phyloP scores from a whole-genome alignment of 1,140 invertebrate species.

The Holcopasites calliopsidis region DNA sequence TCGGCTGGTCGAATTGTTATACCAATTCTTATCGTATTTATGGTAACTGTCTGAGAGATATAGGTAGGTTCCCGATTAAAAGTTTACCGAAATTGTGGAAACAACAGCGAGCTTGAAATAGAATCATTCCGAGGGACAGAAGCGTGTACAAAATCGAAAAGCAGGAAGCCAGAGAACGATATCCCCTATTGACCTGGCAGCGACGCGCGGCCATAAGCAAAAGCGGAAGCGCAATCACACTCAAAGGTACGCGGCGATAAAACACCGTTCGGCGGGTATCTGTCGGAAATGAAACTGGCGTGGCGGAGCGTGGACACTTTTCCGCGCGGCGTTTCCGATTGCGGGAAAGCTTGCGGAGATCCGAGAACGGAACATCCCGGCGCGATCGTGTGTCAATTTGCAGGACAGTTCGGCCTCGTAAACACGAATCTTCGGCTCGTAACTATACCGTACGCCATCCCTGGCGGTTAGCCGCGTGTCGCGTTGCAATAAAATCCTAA shows the following conservation, averaged over 20 bases:
- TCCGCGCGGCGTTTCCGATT: slow-evolving; percentile 27
- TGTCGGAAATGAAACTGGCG: slow-evolving; percentile 35
- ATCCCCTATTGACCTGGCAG: slow-evolving; percentile 15
- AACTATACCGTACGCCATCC: slow-evolving; percentile 44
- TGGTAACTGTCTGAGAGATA: too few relatives aligned
- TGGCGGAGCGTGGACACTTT: slow-evolving; percentile 13
- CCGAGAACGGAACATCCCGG: slow-evolving; percentile 36
- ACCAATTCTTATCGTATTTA: neutral
- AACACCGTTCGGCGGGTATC: neutral
- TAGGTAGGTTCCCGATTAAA: neutral
- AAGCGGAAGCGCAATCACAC: slow-evolving; percentile 19
- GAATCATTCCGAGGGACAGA: too few relatives aligned
- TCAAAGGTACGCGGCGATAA: slow-evolving; percentile 21
- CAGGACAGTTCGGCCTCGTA: slow-evolving; percentile 56
- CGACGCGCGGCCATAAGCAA: neutral
- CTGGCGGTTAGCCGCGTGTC: slow-evolving; percentile 52
- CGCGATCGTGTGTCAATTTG: slow-evolving; percentile 57
- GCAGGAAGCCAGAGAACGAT: neutral
- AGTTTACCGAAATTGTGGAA: neutral
- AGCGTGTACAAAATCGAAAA: neutral
- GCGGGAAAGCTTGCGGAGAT: slow-evolving; percentile 18
- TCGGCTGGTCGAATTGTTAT: neutral
- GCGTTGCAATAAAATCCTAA: slow-evolving; percentile 60
- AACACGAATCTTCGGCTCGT: slow-evolving; percentile 47
- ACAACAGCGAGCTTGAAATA: too few relatives aligned